Evolutionary conservation across 2,113 vertebrate genomes (phyloP).

Genomic region (Rhynchopsitta pachyrhyncha): DNA sequence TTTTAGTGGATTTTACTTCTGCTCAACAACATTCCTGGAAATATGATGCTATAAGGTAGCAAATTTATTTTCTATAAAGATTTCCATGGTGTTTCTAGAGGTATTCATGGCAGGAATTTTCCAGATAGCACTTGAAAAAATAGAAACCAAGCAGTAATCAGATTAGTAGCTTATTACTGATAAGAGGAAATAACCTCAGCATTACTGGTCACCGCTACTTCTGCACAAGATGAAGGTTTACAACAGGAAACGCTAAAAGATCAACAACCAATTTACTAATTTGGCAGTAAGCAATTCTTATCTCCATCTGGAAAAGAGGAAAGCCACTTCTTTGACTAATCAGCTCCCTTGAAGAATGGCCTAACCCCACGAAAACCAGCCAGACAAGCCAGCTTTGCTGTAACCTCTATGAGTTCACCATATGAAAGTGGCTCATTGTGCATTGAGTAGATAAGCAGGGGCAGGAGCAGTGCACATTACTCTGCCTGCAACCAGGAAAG

Average conservation of each 20-base stretch:
- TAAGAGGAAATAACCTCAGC: neutral
- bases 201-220: neutral
- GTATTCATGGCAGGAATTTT: neutral
- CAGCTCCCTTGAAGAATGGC: neutral
- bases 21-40: neutral
- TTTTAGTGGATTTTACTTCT: neutral
- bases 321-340: neutral
- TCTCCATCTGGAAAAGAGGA: neutral
- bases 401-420: neutral
- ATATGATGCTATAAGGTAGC: neutral
- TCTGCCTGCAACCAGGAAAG: neutral
- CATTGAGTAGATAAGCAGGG: neutral
- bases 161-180: neutral
- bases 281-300: neutral
- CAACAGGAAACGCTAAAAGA: neutral
- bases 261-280: neutral
- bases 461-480: neutral
- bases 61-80: neutral
- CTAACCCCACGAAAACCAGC: neutral
- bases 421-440: neutral
- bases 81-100: neutral
- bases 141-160: neutral
- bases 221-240: neutral
- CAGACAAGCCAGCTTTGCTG: neutral
- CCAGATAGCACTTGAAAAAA: neutral